Percentiles rank a stretch among this genome's conserved stretches.
phyloP scores from a whole-genome alignment of 2,797 vertebrate species.

The Amblyopsis hoosieri region DNA sequence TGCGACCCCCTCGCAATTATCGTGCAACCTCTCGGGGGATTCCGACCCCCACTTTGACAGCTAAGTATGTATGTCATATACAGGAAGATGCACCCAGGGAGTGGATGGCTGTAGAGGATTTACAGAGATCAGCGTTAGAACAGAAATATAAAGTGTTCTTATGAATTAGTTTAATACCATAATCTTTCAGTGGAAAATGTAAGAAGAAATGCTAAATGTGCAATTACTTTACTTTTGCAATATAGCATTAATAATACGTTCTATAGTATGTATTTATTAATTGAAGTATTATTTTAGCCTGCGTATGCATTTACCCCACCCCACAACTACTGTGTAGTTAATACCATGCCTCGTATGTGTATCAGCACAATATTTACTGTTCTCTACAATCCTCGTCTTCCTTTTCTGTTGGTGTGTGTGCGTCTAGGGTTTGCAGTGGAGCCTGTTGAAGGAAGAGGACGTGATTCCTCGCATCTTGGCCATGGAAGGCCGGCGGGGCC shows the following conservation, averaged over 20 bases:
- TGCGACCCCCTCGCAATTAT: too few relatives aligned
- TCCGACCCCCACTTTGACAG: too few relatives aligned
- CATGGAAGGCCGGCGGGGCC: conserved; percentile 92
- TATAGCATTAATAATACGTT: background rate
- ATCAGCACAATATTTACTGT: conserved; percentile 8
- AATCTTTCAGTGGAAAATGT: too few relatives aligned
- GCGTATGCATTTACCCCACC: too few relatives aligned
- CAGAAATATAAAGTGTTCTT: conserved; percentile 21
- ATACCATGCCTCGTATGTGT: too few relatives aligned
- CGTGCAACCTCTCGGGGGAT: too few relatives aligned
- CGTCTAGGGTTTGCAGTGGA: conserved; percentile 95
- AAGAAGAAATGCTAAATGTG: background rate
- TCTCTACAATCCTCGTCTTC: conserved; percentile 7
- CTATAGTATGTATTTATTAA: too few relatives aligned
- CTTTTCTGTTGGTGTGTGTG: conserved; percentile 24
- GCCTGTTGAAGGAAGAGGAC: conserved; percentile 93
- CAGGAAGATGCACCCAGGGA: conserved; percentile 34
- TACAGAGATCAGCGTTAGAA: conserved; percentile 6
- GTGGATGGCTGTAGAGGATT: conserved; percentile 19
- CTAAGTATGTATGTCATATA: background rate
- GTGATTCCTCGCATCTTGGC: conserved; percentile 91
- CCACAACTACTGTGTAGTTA: too few relatives aligned
- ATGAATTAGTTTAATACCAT: conserved; percentile 21
- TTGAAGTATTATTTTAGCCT: too few relatives aligned
- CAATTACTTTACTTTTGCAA: conserved; percentile 14